These are phyloP conservation scores for Metacarcinus magister DNA, from an alignment of 2,888 invertebrate genomes.

Conservation along the genomic window DNA sequence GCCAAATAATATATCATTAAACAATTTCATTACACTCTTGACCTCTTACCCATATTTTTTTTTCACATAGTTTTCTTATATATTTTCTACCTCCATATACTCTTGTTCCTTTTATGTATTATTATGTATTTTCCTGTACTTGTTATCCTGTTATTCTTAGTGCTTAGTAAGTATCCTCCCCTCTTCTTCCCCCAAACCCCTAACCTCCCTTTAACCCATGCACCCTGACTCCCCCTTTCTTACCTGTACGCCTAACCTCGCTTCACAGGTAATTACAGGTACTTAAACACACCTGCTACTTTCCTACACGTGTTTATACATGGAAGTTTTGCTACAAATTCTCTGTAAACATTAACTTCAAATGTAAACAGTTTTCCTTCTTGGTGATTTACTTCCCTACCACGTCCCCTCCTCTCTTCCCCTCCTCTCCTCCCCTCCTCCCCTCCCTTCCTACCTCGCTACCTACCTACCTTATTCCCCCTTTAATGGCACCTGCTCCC, in stretches of 20 bases:
- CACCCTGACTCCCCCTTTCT: not conserved
- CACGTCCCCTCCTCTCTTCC: not conserved
- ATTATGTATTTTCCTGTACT: too few relatives aligned
- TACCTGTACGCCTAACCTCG: not conserved
- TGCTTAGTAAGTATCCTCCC: not conserved
- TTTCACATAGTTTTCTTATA: not conserved
- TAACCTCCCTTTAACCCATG: not conserved
- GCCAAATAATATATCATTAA: constrained; percentile 26
- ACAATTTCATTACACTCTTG: not conserved
- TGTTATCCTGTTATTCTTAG: too few relatives aligned
- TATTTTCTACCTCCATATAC: not conserved
- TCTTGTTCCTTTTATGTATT: not conserved
- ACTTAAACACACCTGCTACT: not conserved
- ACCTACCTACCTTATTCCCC: not conserved
- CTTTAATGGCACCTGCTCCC: too few relatives aligned
- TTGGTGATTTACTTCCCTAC: not conserved
- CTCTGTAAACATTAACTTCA: not conserved
- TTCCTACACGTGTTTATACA: not conserved
- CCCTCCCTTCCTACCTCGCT: not conserved
- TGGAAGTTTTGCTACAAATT: not conserved
- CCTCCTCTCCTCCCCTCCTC: not conserved
- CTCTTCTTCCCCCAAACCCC: not conserved
- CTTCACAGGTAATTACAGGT: not conserved
- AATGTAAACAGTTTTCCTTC: not conserved
- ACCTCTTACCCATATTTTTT: not conserved